Conservation (phyloP, 2,113 vertebrate genomes). For the Scalopus aquaticus region DNA sequence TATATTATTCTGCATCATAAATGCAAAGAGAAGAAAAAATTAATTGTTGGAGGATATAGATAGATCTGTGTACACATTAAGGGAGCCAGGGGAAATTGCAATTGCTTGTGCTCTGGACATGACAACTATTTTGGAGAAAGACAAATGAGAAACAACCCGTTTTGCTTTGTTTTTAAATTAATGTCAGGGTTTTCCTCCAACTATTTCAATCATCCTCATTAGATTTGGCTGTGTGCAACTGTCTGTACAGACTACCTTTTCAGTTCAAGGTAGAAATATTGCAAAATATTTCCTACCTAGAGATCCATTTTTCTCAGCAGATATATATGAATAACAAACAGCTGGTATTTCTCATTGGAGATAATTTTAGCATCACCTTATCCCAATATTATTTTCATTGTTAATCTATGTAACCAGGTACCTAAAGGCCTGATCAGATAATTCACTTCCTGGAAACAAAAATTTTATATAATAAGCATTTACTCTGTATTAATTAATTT, state of each 20-base stretch:
- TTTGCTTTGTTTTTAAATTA: background rate
- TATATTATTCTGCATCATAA: background rate
- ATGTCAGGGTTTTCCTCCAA: background rate
- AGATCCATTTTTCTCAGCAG: background rate
- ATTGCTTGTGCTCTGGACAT: background rate
- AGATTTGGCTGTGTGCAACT: background rate
- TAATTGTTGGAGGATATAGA: background rate
- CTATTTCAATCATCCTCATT: background rate
- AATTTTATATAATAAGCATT: background rate
- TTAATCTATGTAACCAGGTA: background rate
- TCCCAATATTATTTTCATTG: background rate
- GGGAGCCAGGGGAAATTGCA: background rate
- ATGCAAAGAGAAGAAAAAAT: constrained; percentile 18
- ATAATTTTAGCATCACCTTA: background rate
- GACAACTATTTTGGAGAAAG: background rate
- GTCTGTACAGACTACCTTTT: background rate
- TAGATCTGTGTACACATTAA: background rate
- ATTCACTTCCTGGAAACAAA: background rate
- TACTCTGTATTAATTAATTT: background rate
- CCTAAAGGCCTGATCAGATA: background rate
- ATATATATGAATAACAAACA: constrained; percentile 5
- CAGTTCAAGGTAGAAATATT: background rate
- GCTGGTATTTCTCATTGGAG: background rate
- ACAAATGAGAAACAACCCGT: background rate
- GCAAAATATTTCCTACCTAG: background rate